Percentiles rank a stretch among this genome's conserved stretches.
Evolutionary conservation across 2,888 invertebrate species (phyloP).

Genomic region (Panopea generosa): DNA sequence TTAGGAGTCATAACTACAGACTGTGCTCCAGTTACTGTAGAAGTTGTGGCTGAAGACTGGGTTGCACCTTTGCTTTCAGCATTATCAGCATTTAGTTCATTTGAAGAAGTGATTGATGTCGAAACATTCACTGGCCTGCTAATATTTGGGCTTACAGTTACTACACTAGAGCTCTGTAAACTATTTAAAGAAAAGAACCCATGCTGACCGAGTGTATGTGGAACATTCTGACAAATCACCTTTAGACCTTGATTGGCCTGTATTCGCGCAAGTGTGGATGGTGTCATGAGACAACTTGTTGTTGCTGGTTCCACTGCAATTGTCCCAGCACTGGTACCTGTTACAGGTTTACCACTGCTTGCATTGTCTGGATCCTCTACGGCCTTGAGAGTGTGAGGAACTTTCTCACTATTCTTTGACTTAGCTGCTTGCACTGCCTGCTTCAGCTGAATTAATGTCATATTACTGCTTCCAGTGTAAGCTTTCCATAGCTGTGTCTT

Average conservation of each 20-base stretch:
- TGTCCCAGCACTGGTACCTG: background rate
- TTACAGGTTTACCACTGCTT: no score
- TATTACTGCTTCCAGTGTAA: slow-evolving; percentile 51
- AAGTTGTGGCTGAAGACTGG: background rate
- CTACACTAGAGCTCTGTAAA: background rate
- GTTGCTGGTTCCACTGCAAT: background rate
- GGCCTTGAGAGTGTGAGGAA: no score
- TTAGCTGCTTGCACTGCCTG: slow-evolving; percentile 49
- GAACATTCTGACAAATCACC: background rate
- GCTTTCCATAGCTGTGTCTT: slow-evolving; percentile 61
- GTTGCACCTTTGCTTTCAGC: background rate
- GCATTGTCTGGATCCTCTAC: no score
- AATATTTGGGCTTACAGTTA: no score
- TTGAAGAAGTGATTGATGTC: background rate
- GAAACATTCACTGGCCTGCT: no score
- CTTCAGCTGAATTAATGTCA: slow-evolving; percentile 45
- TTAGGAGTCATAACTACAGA: background rate
- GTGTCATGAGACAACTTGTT: background rate
- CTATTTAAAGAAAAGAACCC: background rate
- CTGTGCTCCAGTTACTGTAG: background rate
- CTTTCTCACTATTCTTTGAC: background rate
- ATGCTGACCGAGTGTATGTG: background rate
- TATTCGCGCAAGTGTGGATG: slow-evolving; percentile 35
- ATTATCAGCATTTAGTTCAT: background rate
- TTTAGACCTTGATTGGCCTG: slow-evolving; percentile 47